Evolutionary conservation across 2,113 vertebrate species (phyloP), one percentile per base, ranked within the genome.

Genomic region (Panurus biarmicus): DNA sequence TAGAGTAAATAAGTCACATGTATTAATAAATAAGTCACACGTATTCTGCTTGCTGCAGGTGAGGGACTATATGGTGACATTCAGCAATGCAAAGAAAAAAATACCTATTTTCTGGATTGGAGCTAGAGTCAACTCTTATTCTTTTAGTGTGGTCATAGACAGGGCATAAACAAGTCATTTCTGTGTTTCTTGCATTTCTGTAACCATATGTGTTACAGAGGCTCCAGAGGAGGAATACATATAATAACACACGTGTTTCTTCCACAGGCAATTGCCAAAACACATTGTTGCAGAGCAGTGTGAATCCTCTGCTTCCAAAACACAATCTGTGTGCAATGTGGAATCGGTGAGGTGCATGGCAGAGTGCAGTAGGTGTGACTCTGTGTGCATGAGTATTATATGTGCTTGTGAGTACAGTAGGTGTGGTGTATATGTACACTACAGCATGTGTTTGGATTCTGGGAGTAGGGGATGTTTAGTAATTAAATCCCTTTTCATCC

Each of bases 401-500:
- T 92, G 91, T 93, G 73, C 56, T 67, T 91, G 92, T 69, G 90
- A 96, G 96, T 96, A 96, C 91, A 94, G 95, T 58, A 61, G 95
- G 96, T 90, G 94, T 92, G 92, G 95, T 91, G 91, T 79, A 88
- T 94, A 94, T 95, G 96, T 85, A 94, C 94, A 95, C 97, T 85
- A 97, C 97, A 97, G 98, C 98, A 97, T 98, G 97, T 98, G 98
- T 98, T 98, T 98, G 98, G 97, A 98, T 98, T 96, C 96, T 93
- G 94, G 96, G 98, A 98, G 98, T 98, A 97, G 97, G 98, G 96
- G 97, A 97, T 98, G 98, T 99, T 99, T 99, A 98, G 98, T 99
- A 99, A 99, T 98, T 98, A 99, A 99, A 99, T 99, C 98, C 98
- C 98, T 98, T 98, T 99, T 99, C 98, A 98, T 98, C 98, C 98